Base-by-base conservation (phyloP, 2,113 vertebrate genomes). In the Solenodon paradoxus region DNA sequence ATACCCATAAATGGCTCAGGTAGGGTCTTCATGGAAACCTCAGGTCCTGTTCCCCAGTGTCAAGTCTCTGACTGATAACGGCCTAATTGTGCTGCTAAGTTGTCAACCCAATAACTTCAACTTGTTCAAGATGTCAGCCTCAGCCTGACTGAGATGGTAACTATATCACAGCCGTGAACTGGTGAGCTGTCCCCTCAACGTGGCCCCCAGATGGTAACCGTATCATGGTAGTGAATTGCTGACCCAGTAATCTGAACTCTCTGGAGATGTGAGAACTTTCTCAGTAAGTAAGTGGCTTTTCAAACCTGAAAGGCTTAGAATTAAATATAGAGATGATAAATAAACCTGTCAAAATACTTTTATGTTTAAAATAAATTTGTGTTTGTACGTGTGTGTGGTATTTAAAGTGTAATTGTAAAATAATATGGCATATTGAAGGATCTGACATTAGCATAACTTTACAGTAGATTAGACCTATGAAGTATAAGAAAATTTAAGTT, bases 221-320 rank as follows among this genome's bases (percentile, higher is more conserved):
- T 75, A 77, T 87, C 51, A 28, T n/a, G 69, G 81, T 0, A 69
- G 85, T 95, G 75, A 90, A 94, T 51, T 80, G 61, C 77, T 93
- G 95, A 96, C 88, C 85, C 28, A 90, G 96, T 95, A 94, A 96
- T 49, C 30, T 22, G 75, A 96, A 87, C 88, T 90, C 74, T 40
- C 49, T 83, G 24, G 64, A 80, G 69, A 68, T 35, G 47, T 20
- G 79, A 84, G 75, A 81, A 68, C 88, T 74, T 80, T 85, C 64
- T 95, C 53, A 61, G 63, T 55, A 26, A 78, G 38, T 59, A 68
- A 89, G 24, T 75, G 49, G n/a, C 24, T 88, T 86, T 96, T 72
- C 61, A 92, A 95, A 64, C 22, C 66, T 45, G 24, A 95, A 80
- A 84, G 30, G 49, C 55, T 79, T 93, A 95, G 40, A 82, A 68